Base-by-base conservation (phyloP, 1,140 invertebrate species). In the Olivierus martensii region DNA sequence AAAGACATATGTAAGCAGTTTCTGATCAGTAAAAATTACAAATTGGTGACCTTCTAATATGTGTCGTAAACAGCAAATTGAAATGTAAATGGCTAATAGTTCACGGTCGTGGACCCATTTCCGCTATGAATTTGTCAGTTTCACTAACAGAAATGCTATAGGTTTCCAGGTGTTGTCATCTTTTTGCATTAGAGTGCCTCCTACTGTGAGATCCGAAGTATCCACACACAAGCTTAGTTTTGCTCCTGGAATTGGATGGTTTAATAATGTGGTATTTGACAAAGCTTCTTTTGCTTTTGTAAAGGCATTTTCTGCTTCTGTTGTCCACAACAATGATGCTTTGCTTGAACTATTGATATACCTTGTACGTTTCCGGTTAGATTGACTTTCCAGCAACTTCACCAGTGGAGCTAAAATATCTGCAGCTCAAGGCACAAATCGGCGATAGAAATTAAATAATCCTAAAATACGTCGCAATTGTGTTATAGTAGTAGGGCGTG, bases 381-480 rank as follows among this genome's bases (percentile, higher is more conserved):
- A 60, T 47, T 6, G 3, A 3, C 39, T 35, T 44, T 44, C 41
- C 28, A 51, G 34, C 38, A 49, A 21, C 19, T 39, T 49, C 10
- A n/a, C 39, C 34, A 49, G 14, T 5, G 36, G 35, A 39, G 47
- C 17, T 21, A 49, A 41, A 11, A 44, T 42, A 15, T 42, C 18
- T 21, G 57, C 50, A 46, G 28, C 46, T 47, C 43, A 48, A 28
- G 35, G 41, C 9, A 60, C 7, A 36, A 43, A 51, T 1, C 38
- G 42, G 41, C 36, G 4, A 35, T 73, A 73, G 59, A 65, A 70
- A 51, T 69, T 70, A 3, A 70, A 50, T 19, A 69, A 51, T 9
- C 68, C 71, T 10, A 68, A 15, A n/a, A 68, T 69, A 5, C 61
- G 46, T 46, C 63, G 57, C 5, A 71, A 38, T 57, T 69, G 55